A percentile compares a stretch with the other conserved stretches of the same genome.
phyloP scores from a whole-genome alignment of 2,888 invertebrate genomes.

The Mythimna impura region DNA sequence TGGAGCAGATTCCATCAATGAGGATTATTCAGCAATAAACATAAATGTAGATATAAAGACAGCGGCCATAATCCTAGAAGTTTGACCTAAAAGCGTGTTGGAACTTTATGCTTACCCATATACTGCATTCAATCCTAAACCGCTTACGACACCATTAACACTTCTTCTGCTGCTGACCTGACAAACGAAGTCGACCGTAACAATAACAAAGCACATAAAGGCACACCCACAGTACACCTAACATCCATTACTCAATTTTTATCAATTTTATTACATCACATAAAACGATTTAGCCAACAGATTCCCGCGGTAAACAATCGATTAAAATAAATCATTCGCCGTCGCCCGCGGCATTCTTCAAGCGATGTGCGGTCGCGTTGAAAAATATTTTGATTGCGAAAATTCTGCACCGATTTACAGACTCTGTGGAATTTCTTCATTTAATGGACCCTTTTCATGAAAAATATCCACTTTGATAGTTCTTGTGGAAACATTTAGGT shows the following conservation, averaged over 20 bases:
- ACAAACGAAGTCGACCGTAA: conserved; percentile 13
- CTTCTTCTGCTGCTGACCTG: conserved; percentile 36
- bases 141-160: conserved; percentile 30
- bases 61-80: neutral
- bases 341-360: conserved; percentile 58
- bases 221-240: conserved; percentile 12
- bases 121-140: conserved; percentile 1
- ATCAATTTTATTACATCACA: conserved; percentile 69
- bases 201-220: conserved; percentile 53
- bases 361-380: conserved; percentile 55
- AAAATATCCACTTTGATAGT: conserved; percentile 46
- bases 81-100: neutral
- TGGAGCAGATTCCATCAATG: neutral
- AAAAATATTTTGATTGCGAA: conserved; percentile 70
- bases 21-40: neutral
- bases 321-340: conserved; percentile 63
- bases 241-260: conserved; percentile 57
- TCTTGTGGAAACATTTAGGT: conserved; percentile 24
- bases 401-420: conserved; percentile 62
- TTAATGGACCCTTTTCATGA: conserved; percentile 51
- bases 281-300: conserved; percentile 70
- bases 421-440: conserved; percentile 58
- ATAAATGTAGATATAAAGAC: neutral
- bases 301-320: conserved; percentile 63
- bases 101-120: neutral